phyloP scores from a whole-genome alignment of 2,113 vertebrate genomes.

The Pycnonotus jocosus region DNA sequence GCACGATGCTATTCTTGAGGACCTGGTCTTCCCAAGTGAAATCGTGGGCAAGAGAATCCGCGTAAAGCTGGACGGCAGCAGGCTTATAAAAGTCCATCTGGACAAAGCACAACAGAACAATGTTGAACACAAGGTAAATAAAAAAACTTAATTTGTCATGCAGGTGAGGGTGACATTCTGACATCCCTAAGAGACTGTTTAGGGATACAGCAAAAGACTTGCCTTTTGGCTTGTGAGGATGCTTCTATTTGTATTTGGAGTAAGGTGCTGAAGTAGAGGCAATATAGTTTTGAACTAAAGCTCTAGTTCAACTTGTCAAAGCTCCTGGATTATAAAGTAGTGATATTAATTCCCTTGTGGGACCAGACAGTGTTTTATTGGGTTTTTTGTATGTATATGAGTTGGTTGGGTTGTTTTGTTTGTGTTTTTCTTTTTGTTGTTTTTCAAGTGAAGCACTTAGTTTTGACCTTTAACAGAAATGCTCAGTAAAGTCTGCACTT shows the following conservation, averaged over 20 bases:
- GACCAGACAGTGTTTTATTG: neutral
- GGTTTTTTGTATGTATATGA: neutral
- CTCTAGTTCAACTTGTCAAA: neutral
- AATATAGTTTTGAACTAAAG: neutral
- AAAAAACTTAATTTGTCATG: neutral
- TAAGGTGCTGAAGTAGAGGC: neutral
- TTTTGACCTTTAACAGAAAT: neutral
- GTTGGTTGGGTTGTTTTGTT: neutral
- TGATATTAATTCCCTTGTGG: neutral
- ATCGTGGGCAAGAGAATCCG: conserved; percentile 97
- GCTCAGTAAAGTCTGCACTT: neutral
- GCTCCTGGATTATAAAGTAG: neutral
- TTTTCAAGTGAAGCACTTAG: neutral
- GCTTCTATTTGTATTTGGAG: neutral
- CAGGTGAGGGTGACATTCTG: neutral
- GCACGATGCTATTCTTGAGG: conserved; percentile 96
- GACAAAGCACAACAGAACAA: conserved; percentile 99
- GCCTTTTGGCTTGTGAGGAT: neutral
- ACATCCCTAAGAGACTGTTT: neutral
- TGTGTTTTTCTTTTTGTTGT: neutral
- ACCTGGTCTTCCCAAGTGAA: conserved; percentile 97
- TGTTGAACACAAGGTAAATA: conserved; percentile 93
- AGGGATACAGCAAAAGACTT: neutral
- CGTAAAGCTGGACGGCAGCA: conserved; percentile 92
- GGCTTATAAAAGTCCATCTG: conserved; percentile 97